Evolutionary conservation across 2,797 vertebrate species (phyloP), one percentile per base, ranked within the genome.

Genomic region (Enteromius mattozi): DNA sequence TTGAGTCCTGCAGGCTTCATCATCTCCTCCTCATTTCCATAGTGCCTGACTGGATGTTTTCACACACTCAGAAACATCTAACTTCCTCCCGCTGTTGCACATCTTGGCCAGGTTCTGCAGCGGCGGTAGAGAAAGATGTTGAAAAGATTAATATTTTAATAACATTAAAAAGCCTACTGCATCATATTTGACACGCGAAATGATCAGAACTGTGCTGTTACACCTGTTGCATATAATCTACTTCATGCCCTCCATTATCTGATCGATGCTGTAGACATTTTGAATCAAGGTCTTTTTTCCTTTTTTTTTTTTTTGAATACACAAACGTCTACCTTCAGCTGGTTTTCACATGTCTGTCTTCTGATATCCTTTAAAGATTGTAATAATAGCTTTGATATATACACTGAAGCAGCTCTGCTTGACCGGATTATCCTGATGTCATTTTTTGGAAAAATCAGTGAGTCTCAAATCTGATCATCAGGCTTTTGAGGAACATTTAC

Each of bases 41-140:
- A 72, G 82, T 2, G 69, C 21, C 87, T 92, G 91, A 65, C 70
- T 94, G 42, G 93, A 93, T 35, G 79, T 90, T 90, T 97, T 96
- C 21, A 96, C 94, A 92, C 97, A 96, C 69, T 97, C 96, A 27
- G 96, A 96, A 51, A 97, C 96, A 89, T 98, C 97, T 77, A 98
- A 91, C 84, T 90, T 96, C 91, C 92, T 94, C 72, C 96, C 96
- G 66, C 94, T 97, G 94, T 87, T 97, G 92, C 96, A 99, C 90
- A 97, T 97, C 85, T 95, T 97, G 85, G 97, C 98, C 92, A 99
- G 94, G 92, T 96, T 98, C 98, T 99, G 94, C 87, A 94, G 54
- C 92, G 70, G 81, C 86, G 90, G 49, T 61, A 91, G 69, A 88
- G 63, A 89, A 54, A 77, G 16, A 78, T 0, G 1, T 3, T 75